Percentiles rank a stretch among this genome's conserved stretches.
Conservation (phyloP, 1,140 invertebrate genomes). For the Caerostris extrusa region DNA sequence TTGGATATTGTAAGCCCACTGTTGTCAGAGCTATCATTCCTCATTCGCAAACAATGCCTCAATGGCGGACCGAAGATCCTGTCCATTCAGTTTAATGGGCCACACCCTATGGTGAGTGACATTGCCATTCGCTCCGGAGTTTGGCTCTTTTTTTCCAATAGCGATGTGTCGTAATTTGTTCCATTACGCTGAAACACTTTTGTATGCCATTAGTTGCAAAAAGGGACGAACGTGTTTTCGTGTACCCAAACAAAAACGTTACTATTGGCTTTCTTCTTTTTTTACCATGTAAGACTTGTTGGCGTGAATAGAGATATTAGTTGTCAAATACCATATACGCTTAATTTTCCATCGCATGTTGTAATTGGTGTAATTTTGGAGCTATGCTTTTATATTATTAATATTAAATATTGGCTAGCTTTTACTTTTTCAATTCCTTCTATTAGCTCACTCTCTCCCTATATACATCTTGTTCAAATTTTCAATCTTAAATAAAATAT, state of each 20-base stretch:
- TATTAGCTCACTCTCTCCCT: no score
- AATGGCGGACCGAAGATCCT: background rate
- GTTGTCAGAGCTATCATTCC: background rate
- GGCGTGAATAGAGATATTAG: no score
- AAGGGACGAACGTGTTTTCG: background rate
- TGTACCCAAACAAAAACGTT: background rate
- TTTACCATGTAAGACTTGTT: no score
- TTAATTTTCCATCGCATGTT: no score
- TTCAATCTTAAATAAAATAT: no score
- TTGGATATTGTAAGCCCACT: background rate
- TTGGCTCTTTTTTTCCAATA: background rate
- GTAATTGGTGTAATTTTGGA: no score
- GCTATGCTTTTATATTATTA: no score
- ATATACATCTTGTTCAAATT: no score
- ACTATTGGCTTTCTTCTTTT: background rate
- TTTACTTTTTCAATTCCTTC: no score
- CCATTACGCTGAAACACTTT: background rate
- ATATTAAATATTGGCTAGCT: no score
- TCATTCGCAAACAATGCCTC: conserved; percentile 23
- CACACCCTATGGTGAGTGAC: conserved; percentile 40
- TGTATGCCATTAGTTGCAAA: background rate
- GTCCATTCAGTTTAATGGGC: conserved; percentile 16
- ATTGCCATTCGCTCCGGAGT: background rate
- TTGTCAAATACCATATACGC: no score
- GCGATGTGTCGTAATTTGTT: background rate